Evolutionary conservation across 1,140 invertebrate genomes (phyloP).

Genomic region (Drosophila sp.): DNA sequence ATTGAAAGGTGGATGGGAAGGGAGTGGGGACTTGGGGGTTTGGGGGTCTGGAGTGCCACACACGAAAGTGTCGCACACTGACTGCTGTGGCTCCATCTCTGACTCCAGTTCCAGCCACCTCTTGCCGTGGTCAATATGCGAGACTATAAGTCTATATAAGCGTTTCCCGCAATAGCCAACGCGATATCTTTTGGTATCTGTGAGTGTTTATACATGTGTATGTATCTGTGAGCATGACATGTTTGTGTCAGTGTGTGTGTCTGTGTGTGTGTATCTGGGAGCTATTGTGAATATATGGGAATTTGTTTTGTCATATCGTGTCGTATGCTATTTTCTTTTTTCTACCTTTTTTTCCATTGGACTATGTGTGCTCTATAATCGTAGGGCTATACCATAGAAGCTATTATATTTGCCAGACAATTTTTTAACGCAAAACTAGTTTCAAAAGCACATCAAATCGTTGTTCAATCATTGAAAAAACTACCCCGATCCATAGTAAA

Average conservation of each 20-base stretch:
- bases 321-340: conserved; percentile 19
- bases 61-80: conserved; percentile 64
- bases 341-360: conserved; percentile 17
- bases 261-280: conserved; percentile 33
- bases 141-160: conserved; percentile 73
- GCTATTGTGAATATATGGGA: conserved; percentile 68
- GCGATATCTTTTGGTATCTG: conserved; percentile 56
- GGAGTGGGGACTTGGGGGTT: neutral
- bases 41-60: neutral
- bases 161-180: conserved; percentile 35
- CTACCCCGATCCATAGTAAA: too few relatives aligned
- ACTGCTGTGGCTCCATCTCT: conserved; percentile 12
- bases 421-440: too few relatives aligned
- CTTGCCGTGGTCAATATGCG: conserved; percentile 67
- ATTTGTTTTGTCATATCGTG: conserved; percentile 74
- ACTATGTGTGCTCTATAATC: conserved; percentile 29
- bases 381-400: neutral
- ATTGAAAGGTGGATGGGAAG: conserved; percentile 10
- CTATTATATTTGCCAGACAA: neutral
- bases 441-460: too few relatives aligned
- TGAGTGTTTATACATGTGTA: conserved; percentile 29
- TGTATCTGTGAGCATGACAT: conserved; percentile 29
- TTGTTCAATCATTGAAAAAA: too few relatives aligned
- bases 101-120: neutral
- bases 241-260: conserved; percentile 30